Conservation (phyloP, 2,888 invertebrate species). For the Xanthia togata region DNA sequence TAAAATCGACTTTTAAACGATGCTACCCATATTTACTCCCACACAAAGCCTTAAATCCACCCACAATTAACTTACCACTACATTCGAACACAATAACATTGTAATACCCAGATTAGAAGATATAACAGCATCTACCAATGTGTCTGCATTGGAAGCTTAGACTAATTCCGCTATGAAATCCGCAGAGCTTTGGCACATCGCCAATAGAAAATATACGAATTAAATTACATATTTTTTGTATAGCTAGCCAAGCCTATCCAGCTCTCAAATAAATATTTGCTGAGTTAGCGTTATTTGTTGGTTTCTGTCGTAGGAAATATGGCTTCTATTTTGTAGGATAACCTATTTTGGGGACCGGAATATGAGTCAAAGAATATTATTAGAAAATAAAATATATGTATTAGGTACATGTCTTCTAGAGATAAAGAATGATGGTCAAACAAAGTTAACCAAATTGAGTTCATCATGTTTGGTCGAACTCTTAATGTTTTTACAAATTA, state of each 20-base stretch:
- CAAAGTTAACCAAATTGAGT: too few species aligned
- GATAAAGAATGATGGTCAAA: too few species aligned
- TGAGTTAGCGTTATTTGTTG: constrained; percentile 31
- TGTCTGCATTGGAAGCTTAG: constrained; percentile 12
- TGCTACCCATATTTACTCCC: background rate
- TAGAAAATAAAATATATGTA: too few species aligned
- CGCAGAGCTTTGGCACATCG: constrained; percentile 34
- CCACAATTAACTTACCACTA: background rate
- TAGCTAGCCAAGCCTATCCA: constrained; percentile 15
- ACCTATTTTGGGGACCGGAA: background rate
- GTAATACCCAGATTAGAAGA: constrained; percentile 20
- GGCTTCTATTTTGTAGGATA: background rate
- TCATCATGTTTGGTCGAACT: too few species aligned
- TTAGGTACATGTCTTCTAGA: too few species aligned
- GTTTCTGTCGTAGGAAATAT: constrained; percentile 16
- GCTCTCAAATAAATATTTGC: constrained; percentile 32
- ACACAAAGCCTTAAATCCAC: background rate
- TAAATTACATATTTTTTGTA: constrained; percentile 44
- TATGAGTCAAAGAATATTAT: background rate
- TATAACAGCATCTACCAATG: constrained; percentile 8
- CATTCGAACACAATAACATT: constrained; percentile 14
- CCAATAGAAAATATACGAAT: constrained; percentile 40
- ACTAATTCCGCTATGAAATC: constrained; percentile 30
- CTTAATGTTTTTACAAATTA: too few species aligned
- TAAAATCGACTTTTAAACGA: too few species aligned